Conservation (phyloP, 2,113 vertebrate genomes). For the Platysteira castanea region DNA sequence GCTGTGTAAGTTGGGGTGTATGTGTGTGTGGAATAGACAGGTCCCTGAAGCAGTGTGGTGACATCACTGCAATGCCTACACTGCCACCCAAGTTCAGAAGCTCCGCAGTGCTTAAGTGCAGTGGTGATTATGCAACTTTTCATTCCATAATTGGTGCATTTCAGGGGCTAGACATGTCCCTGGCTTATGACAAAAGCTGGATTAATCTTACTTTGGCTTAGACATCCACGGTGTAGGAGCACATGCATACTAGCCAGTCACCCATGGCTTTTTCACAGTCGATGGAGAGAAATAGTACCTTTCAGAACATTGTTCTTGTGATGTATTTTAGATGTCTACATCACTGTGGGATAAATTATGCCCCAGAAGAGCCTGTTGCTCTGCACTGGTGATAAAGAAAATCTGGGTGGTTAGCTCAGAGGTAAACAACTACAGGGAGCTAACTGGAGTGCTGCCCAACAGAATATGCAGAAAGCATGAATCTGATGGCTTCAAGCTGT, state of each 20-base stretch:
- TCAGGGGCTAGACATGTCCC: background rate
- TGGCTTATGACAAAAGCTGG: background rate
- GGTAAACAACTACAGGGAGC: background rate
- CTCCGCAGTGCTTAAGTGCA: background rate
- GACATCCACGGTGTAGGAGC: background rate
- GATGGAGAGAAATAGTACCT: background rate
- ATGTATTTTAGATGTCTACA: background rate
- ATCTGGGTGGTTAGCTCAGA: background rate
- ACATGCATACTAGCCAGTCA: background rate
- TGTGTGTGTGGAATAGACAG: background rate
- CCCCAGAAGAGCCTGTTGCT: background rate
- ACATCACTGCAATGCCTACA: background rate
- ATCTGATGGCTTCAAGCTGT: background rate
- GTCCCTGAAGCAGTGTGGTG: background rate
- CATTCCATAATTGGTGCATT: background rate
- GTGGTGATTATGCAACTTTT: background rate
- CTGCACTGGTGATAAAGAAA: background rate
- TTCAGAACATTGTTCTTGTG: background rate
- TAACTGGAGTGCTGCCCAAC: background rate
- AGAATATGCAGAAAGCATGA: background rate
- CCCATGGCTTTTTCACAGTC: background rate
- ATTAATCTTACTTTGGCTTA: background rate
- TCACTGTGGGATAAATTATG: background rate
- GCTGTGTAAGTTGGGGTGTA: accelerated
- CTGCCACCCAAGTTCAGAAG: background rate